These are phyloP conservation scores for Brachyptera risi DNA, from an alignment of 2,888 invertebrate genomes.

Conservation along the genomic window DNA sequence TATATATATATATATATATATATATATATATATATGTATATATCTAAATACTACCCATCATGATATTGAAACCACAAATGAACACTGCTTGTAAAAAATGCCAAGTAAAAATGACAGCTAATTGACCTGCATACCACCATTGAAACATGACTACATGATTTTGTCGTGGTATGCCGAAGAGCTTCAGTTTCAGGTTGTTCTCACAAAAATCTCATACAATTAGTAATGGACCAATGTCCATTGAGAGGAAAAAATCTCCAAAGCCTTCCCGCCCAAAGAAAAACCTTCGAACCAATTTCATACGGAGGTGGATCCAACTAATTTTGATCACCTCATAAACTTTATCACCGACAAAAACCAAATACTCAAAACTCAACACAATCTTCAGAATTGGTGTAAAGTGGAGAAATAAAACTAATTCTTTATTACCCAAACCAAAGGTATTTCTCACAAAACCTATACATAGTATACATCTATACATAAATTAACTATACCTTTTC, in stretches of 20 bases:
- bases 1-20: too few species aligned
- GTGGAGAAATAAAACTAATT: constrained; percentile 4
- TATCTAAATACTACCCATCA: too few species aligned
- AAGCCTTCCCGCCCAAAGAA: not conserved
- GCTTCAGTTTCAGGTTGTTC: too few species aligned
- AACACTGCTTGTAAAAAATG: too few species aligned
- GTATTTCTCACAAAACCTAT: not conserved
- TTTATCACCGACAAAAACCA: not conserved
- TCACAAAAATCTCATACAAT: too few species aligned
- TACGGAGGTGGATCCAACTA: constrained; percentile 3
- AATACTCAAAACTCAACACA: not conserved
- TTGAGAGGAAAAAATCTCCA: not conserved
- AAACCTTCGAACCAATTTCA: constrained; percentile 4
- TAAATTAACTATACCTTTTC: constrained; percentile 3
- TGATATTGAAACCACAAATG: too few species aligned
- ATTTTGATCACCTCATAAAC: constrained; percentile 3
- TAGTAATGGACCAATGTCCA: too few species aligned
- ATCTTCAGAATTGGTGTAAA: not conserved
- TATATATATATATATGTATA: too few species aligned
- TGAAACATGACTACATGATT: too few species aligned
- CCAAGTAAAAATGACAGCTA: too few species aligned
- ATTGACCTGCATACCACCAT: too few species aligned
- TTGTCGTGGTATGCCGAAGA: too few species aligned
- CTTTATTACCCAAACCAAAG: not conserved
- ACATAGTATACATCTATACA: constrained; percentile 6